These are phyloP conservation scores for Lamprotornis superbus DNA, from an alignment of 2,113 vertebrate species.

Conservation along the genomic window DNA sequence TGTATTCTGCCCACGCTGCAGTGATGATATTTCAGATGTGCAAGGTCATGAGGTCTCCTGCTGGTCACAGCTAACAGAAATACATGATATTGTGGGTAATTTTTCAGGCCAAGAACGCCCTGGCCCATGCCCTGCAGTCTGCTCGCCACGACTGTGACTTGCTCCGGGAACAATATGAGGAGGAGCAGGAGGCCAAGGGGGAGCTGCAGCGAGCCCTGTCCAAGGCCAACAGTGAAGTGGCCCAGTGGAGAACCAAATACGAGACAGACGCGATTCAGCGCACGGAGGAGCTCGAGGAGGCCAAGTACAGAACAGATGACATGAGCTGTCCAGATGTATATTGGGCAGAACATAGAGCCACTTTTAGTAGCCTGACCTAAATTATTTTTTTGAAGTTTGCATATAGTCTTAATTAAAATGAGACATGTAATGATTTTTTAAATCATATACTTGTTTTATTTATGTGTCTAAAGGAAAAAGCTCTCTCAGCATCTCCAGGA, in stretches of 20 bases:
- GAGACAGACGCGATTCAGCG: conserved; percentile 76
- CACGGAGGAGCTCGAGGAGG: conserved; percentile 88
- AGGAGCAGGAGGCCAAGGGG: conserved; percentile 42
- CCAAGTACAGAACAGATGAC: conserved; percentile 73
- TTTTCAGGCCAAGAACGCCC: conserved; percentile 78
- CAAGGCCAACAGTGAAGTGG: conserved; percentile 24
- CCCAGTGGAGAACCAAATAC: conserved; percentile 39
- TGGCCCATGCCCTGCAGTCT: conserved; percentile 83
- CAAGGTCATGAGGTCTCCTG: neutral
- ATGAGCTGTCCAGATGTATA: neutral
- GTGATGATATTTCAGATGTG: neutral
- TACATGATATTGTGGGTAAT: neutral
- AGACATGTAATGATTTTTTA: neutral
- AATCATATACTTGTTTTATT: neutral
- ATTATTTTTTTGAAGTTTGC: neutral
- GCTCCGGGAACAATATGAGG: conserved; percentile 35
- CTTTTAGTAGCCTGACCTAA: neutral
- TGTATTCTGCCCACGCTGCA: neutral
- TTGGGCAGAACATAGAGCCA: neutral
- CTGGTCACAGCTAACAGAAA: neutral
- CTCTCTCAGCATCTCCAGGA: conserved; percentile 74
- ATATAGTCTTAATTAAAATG: neutral
- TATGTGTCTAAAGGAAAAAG: conserved; percentile 68
- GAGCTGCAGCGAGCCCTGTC: conserved; percentile 32
- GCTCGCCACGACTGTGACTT: conserved; percentile 39